Conservation (phyloP, 1,140 invertebrate genomes). For the Bombus sibiricus region DNA sequence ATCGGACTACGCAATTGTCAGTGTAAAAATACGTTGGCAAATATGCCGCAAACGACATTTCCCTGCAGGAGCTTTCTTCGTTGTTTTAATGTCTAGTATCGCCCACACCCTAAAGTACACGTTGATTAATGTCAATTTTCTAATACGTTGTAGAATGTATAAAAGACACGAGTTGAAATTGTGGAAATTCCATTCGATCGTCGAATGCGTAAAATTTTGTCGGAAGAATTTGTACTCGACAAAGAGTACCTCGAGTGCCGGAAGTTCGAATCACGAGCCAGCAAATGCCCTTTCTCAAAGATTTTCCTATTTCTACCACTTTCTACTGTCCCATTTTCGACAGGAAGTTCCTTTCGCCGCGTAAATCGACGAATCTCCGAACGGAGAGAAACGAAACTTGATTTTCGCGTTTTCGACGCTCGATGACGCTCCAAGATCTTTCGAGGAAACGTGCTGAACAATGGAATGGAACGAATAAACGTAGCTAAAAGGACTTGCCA, state of each 20-base stretch:
- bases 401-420: neutral
- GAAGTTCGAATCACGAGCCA: slow-evolving; percentile 18
- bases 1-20: no score
- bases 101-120: no score
- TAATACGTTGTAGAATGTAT: no score
- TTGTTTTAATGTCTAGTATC: no score
- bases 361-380: neutral
- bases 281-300: neutral
- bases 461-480: neutral
- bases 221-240: neutral
- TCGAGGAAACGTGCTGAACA: neutral
- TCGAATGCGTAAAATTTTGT: neutral
- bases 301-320: neutral
- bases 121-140: no score
- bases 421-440: neutral
- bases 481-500: neutral
- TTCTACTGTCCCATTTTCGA: neutral
- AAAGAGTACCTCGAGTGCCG: neutral
- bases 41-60: no score
- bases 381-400: neutral
- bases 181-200: no score
- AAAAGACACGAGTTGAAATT: no score
- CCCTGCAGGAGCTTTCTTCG: no score
- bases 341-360: neutral
- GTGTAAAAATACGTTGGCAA: no score